Base-by-base conservation (phyloP, 2,113 vertebrate genomes). In the Rhodinocichla rosea region DNA sequence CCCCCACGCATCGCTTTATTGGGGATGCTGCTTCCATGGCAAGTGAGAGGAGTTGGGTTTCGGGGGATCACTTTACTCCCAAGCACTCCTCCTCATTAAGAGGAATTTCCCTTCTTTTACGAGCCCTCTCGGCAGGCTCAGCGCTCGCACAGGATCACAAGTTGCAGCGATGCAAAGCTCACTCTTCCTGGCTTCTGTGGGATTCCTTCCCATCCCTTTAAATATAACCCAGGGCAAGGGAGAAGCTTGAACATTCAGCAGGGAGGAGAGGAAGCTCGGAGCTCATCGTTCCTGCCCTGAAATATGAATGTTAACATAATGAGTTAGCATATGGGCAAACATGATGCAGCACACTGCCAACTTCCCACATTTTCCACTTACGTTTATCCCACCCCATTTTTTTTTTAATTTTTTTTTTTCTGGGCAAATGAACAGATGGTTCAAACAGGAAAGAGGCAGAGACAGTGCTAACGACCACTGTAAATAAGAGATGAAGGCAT, bases 1-100 rank as follows among this genome's bases (percentile, higher is more conserved):
- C 50, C 65, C 91, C 96, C 81, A 75, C 83, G 40, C 94, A 11
- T 55, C 42, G 42, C 93, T 97, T 95, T 83, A 73, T 35, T 14
- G 91, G 76, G 84, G 89, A 92, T 95, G 95, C 96, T 95, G 95
- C 96, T 92, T 76, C 74, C 84, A 23, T 80, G 93, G 83, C 91
- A 88, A 94, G 89, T 37, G 87, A 94, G 91, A 75, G 80, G 81
- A 84, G 94, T 42, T 83, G 64, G 37, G 45, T 95, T 87, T 71
- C 86, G 22, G 79, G 40, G 83, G 16, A 75, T 81, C 77, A 8
- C 93, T 90, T 89, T 35, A 33, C 53, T 94, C 86, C 86, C 77
- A 47, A 70, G 64, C 83, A 2, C 49, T 89, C 56, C 49, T 89
- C 56, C 2, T 53, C 33, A 60, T 77, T 57, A 63, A 20, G 56